Evolutionary conservation across 2,797 vertebrate species (phyloP), one percentile per base, ranked within the genome.

Genomic region (Helicolenus hilgendorfi): DNA sequence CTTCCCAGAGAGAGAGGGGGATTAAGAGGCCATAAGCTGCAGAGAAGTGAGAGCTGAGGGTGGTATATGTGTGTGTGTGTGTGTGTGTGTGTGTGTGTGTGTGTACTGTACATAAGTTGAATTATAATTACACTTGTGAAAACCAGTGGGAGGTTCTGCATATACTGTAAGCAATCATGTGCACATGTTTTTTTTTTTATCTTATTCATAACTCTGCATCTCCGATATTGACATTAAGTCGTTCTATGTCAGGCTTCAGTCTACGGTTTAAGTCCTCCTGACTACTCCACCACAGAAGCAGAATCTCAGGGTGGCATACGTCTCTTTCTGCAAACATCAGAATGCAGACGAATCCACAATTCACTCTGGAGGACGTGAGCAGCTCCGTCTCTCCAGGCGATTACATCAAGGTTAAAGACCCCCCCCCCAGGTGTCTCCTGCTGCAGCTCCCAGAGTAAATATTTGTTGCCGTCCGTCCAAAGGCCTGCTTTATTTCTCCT

Each of bases 401-500:
- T 86, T 62, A 82, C 82, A 90, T 92, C 89, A 93, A 87, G 89
- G 90, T 76, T 89, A 79, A 73, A 89, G 84, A 87, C 72, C 72
- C 75, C 62, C 8, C 10, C 75, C 62, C 58, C 5, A 7, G 1
- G 49, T 77, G 83, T 89, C 80, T 87, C 27, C 80, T 41, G 77
- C 79, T 79, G 59, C 60, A 59, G 72, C 26, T 87, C 64, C 64
- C 41, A 58, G 65, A 84, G 83, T 85, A 84, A 91, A 88, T 72
- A 88, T 79, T 45, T 45, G 70, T 84, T 63, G 31, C 79, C 36
- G 38, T 59, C 60, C 13, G 59, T 79, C 87, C 89, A 86, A 81
- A 90, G 81, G 67, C 90, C 75, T 83, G 88, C 72, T 82, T 89
- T 94, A 91, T 95, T 92, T 87, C 84, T 71, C 88, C 81, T 89